phyloP scores from a whole-genome alignment of 2,797 vertebrate genomes.

The Poecilia wingei region DNA sequence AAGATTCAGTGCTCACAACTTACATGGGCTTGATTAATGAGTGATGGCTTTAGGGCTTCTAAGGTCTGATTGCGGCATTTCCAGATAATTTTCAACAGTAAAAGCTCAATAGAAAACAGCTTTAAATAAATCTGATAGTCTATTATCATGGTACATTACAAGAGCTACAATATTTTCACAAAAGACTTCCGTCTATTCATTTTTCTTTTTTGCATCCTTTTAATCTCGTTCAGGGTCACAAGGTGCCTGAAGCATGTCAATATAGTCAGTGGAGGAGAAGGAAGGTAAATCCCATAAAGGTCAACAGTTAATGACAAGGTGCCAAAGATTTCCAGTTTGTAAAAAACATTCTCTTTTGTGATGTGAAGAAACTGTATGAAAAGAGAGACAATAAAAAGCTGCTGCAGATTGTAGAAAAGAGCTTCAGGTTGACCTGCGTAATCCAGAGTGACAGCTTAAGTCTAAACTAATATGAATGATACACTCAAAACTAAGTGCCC shows the following conservation, averaged over 20 bases:
- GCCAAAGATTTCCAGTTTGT: background rate
- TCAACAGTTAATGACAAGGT: background rate
- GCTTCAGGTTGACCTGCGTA: background rate
- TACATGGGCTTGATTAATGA: background rate
- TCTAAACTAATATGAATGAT: background rate
- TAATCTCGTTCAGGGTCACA: background rate
- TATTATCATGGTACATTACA: background rate
- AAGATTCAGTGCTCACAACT: background rate
- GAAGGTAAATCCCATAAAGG: background rate
- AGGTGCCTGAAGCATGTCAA: background rate
- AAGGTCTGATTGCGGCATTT: background rate
- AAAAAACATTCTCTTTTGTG: background rate
- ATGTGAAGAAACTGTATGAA: background rate
- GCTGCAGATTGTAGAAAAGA: background rate
- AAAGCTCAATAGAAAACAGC: background rate
- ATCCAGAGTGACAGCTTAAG: background rate
- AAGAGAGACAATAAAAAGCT: background rate
- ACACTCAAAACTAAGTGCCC: background rate
- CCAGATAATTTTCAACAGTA: background rate
- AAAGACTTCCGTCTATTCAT: background rate
- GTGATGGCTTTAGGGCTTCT: background rate
- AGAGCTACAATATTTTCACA: background rate
- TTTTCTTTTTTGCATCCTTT: background rate
- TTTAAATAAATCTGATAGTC: conserved; percentile 1
- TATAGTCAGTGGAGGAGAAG: background rate